Base-by-base conservation (phyloP, 1,140 invertebrate species). In the Gonioctena quinquepunctata region DNA sequence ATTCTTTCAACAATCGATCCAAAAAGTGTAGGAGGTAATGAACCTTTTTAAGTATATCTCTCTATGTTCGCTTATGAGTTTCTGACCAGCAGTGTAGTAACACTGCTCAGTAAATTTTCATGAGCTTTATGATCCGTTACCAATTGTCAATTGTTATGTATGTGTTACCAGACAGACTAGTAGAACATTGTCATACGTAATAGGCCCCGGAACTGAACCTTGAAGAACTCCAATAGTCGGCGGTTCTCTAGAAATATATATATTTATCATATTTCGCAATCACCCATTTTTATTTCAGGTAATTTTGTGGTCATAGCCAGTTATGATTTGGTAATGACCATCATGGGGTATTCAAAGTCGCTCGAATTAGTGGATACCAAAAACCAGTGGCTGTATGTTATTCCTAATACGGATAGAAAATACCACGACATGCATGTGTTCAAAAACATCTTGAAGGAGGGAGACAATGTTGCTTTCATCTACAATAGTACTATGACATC, bases 381-480 rank as follows among this genome's bases (percentile, higher is more conserved):
- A 60, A 92, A 88, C 62, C 92, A 94, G 77, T 95, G 93, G 93
- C 79, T 94, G 8, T 94, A 92, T 76, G 83, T 94, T 50, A 84
- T 94, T n/a, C 86, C 90, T 0, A 89, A 93, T 56, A 88, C 86
- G 0, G 80, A 84, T 62, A 68, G 73, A 3, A 79, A 78, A 1
- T 83, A 81, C 13, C 85, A 82, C 26, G 73, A 88, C 61, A 78
- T 90, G 26, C 83, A 86, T 0, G 80, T 81, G 16, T 83, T 91
- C 42, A 82, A 87, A 22, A 84, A 88, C 49, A 83, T 88, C 2
- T 79, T 94, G 21, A 84, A 84, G 2, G 93, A 95, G 81, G 94
- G 94, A 1, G 91, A 93, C 75, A 95, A 95, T 80, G 80, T 95
- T n/a, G 92, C 92, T 13, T 93, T 93, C 76, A 84, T 93, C 25